Evolutionary conservation across 1,140 invertebrate species (phyloP), one percentile per base, ranked within the genome.

Genomic region (Chrysomallon squamiferum): DNA sequence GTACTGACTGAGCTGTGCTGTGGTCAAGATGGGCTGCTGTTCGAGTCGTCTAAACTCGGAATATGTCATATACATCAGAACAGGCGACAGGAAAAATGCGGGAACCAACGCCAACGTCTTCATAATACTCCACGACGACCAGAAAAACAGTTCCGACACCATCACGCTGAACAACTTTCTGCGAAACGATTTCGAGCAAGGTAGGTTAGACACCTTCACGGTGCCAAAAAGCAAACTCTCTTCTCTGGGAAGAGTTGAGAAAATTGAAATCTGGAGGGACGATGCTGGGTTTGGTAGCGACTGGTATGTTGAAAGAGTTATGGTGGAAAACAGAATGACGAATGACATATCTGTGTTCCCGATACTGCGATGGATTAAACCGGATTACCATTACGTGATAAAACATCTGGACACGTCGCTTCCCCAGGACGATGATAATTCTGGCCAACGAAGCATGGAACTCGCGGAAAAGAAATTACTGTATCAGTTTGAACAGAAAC

Each of bases 301-400:
- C 38, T 87, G 86, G 86, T 87, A 79, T 73, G 80, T 86, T 25
- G 85, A 87, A 27, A 76, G 72, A 52, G 76, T 87, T 33, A 66
- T 77, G 9, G 79, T 87, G 5, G 79, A 82, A 59, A 80, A 85
- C 68, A 60, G 76, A 45, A 66, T 71, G 30, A 80, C 77, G 0
- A 79, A 84, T 49, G 67, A 70, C 27, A 79, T 77, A 43, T 82
- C 74, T 61, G 77, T 82, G 20, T 87, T 87, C 67, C 86, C 86
- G 6, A 74, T 87, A 2, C 84, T 85, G 50, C 78, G 87, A 20
- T 88, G 87, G 87, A 83, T 88, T 49, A 78, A 77, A 50, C 54
- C 76, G 9, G 68, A 85, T 43, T 77, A 74, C 29, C 80, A 80
- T 35, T 87, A 88, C 66, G 62, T 80, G 15, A 82, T 88, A 33